phyloP scores from a whole-genome alignment of 1,140 invertebrate genomes.

The Augochlora pura region DNA sequence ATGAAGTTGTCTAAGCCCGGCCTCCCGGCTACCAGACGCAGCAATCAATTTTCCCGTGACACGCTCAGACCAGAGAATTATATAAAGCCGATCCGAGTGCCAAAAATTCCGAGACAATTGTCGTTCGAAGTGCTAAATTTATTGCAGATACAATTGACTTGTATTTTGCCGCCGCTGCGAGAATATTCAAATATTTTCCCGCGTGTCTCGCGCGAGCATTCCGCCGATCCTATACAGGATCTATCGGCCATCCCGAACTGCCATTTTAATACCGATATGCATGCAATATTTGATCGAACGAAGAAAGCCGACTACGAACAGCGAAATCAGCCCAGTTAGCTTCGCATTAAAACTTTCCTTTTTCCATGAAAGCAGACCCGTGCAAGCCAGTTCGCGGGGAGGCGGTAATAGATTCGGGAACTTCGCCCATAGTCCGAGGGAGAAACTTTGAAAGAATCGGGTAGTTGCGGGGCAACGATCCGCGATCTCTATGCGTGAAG shows the following conservation, averaged over 20 bases:
- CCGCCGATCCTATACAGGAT: no score
- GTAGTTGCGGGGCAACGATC: neutral
- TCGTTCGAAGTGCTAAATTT: slow-evolving; percentile 16
- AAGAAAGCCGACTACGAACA: neutral
- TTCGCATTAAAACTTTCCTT: slow-evolving; percentile 6
- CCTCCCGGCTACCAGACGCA: neutral
- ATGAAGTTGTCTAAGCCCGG: neutral
- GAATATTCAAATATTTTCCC: neutral
- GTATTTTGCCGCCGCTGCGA: neutral
- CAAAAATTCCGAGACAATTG: slow-evolving; percentile 34
- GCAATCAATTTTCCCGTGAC: neutral
- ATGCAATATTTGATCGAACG: neutral
- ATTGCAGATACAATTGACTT: neutral
- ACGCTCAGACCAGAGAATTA: neutral
- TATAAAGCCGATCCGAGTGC: slow-evolving; percentile 6
- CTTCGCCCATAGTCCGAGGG: neutral
- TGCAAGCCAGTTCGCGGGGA: neutral
- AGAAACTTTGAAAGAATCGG: neutral
- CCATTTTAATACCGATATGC: slow-evolving; percentile 1
- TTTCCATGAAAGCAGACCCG: neutral
- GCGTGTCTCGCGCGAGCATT: no score
- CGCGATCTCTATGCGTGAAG: neutral
- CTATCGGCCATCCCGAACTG: neutral
- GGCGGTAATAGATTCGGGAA: slow-evolving; percentile 7
- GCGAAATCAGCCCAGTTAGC: neutral